Evolutionary conservation across 1,140 invertebrate genomes (phyloP), one percentile per base, ranked within the genome.

Genomic region (Pantala flavescens): DNA sequence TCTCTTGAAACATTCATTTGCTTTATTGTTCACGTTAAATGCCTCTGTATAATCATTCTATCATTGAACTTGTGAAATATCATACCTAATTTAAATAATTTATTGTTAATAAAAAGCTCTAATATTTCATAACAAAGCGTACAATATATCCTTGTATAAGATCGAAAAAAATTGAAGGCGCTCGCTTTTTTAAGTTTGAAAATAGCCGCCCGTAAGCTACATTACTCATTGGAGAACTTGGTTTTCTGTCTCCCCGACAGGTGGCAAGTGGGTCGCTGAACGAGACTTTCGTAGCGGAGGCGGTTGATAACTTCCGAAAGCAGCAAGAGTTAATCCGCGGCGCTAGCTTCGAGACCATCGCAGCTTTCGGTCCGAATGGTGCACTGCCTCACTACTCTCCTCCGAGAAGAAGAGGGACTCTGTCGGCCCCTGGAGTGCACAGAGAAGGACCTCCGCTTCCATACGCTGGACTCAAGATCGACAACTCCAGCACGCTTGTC

Each of bases 381-480:
- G 95, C 97, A 0, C 85, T 96, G 42, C 94, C 97, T 7, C 96
- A 98, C 82, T 99, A 99, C 82, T 87, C 88, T 76, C 90, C 93
- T 21, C 49, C 49, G 49, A 63, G 49, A 24, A 98, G 97, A 0
- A 95, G 98, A 71, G 94, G 92, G 0, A 94, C 91, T 0, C 95
- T 91, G 79, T 97, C 95, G 0, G 83, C 90, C 14, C 93, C 98
- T 83, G 93, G 88, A 0, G 95, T 97, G 0, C 85, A 96, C 28
- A 94, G 97, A 7, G 95, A 98, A 81, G 99, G 99, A 82, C 90
- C 93, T 21, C 90, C 93, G n/a, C 71, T 24, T 3, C 5, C n/a
- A 19, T 24, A n/a, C n/a, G 23, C 1, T 2, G 23, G 23, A 2
- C 71, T 72, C 2, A 43, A 36, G 19, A 74, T 49, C 24, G 49